Conservation (phyloP, 37 sponge, comb jelly and placozoan species). For the Ephydatia muelleri region DNA sequence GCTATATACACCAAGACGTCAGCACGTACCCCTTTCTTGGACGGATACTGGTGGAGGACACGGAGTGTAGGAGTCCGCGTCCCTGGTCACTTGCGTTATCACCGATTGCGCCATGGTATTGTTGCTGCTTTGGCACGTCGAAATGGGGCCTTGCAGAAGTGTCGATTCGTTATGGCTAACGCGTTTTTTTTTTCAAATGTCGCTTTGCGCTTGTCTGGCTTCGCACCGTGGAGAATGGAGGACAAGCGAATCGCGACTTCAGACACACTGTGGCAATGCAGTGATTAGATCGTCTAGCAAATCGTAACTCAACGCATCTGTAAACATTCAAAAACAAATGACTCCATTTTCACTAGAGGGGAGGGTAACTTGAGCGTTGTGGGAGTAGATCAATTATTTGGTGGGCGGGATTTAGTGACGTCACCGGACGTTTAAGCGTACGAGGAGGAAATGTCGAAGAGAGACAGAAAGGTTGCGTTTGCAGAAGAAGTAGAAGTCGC, state of each 20-base stretch:
- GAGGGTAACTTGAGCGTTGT: background rate
- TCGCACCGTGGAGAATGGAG: background rate
- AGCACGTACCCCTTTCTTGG: background rate
- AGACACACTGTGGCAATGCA: background rate
- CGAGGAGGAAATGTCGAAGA: constrained; percentile 34
- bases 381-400: constrained; percentile 1
- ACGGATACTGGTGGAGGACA: constrained; percentile 41
- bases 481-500: constrained; percentile 51
- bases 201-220: background rate
- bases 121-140: no score
- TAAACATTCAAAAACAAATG: background rate
- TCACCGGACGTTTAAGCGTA: background rate
- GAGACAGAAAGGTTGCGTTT: constrained; percentile 60
- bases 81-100: constrained; percentile 72
- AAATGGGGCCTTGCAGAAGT: background rate
- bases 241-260: background rate
- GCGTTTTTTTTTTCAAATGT: background rate
- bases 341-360: constrained; percentile 20
- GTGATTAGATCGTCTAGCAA: background rate
- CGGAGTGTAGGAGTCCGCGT: constrained; percentile 51
- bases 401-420: background rate
- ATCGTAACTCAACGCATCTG: background rate
- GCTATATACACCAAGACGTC: background rate
- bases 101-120: constrained; percentile 55
- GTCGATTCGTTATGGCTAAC: no score